Conservation (phyloP, 2,797 vertebrate species). For the Allenopithecus nigroviridis region DNA sequence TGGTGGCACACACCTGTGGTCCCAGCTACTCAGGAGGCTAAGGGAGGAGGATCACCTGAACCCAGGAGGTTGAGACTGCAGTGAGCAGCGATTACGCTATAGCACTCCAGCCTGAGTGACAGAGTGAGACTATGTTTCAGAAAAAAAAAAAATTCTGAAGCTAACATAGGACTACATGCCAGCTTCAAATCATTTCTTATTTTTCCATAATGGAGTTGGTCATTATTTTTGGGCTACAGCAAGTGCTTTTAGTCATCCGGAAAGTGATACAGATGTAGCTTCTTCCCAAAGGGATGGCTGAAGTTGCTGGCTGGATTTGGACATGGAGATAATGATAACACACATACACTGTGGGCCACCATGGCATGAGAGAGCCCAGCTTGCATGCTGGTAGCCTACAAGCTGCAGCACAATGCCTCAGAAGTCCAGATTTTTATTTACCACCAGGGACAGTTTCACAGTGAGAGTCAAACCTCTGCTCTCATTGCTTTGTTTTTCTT, state of each 20-base stretch:
- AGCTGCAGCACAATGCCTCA: not conserved
- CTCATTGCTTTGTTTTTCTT: not conserved
- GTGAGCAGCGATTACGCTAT: not conserved
- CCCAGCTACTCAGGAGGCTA: not conserved
- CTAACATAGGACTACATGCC: not conserved
- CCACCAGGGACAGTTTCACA: not conserved
- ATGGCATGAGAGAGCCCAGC: not conserved
- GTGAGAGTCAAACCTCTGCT: not conserved
- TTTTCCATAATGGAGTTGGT: not conserved
- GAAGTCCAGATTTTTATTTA: not conserved
- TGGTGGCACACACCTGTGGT: not conserved
- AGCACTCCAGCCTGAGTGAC: not conserved
- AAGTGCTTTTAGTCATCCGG: constrained; percentile 4
- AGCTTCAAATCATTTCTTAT: not conserved
- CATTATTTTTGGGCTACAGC: not conserved
- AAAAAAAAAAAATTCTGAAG: not conserved
- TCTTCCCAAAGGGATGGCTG: not conserved
- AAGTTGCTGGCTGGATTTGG: not conserved
- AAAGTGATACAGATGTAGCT: not conserved
- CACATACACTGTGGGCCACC: fast-evolving
- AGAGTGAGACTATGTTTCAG: not conserved
- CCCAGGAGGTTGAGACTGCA: not conserved
- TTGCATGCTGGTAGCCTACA: not conserved
- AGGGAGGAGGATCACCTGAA: not conserved
- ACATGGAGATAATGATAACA: not conserved